A percentile compares a stretch with the other conserved stretches of the same genome.
phyloP scores from a whole-genome alignment of 2,888 invertebrate species.

The Timema cristinae region DNA sequence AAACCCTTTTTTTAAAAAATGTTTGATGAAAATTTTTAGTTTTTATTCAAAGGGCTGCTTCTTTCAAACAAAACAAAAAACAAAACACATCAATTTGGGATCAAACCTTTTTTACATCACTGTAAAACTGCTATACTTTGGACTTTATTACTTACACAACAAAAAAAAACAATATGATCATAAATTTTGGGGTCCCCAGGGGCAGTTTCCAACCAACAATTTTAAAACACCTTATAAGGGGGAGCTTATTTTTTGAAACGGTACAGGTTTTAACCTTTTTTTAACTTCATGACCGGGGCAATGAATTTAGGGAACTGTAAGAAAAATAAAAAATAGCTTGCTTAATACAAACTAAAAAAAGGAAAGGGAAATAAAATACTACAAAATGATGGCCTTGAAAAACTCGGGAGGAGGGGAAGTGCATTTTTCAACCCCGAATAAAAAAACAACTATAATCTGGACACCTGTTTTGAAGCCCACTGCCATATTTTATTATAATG shows the following conservation, averaged over 20 bases:
- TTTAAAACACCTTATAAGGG: neutral
- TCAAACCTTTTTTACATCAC: neutral
- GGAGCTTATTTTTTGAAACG: slow-evolving; percentile 3
- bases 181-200: neutral
- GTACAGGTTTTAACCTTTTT: neutral
- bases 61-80: slow-evolving; percentile 12
- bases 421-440: neutral
- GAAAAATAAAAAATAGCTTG: neutral
- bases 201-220: neutral
- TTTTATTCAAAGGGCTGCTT: slow-evolving; percentile 1
- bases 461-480: too few species aligned
- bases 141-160: neutral
- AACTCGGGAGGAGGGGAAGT: neutral
- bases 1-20: neutral
- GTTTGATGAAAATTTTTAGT: slow-evolving; percentile 2
- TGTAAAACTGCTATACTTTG: neutral
- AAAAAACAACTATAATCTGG: too few species aligned
- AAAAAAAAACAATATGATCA: neutral
- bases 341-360: neutral
- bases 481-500: too few species aligned
- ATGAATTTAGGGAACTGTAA: neutral
- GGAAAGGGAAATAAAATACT: neutral
- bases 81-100: slow-evolving; percentile 1
- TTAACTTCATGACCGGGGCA: neutral
- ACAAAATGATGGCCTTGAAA: neutral